Evolutionary conservation across 64 coral and sea anemone species (phyloP).

Genomic region (Catalaphyllia jardinei): DNA sequence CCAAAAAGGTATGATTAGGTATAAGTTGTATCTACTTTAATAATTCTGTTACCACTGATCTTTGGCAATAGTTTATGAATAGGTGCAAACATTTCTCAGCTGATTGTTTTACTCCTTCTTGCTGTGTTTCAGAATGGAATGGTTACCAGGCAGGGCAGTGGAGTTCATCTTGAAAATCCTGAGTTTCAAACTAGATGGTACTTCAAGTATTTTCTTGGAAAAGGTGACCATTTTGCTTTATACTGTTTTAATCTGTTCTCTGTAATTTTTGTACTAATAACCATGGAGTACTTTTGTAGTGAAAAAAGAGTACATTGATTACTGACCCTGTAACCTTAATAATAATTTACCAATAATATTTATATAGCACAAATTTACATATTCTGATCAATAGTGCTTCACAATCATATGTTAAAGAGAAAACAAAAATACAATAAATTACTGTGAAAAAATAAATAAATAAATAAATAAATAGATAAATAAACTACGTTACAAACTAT

Average conservation of each 20-base stretch:
- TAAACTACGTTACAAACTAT: too few species aligned
- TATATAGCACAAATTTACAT: too few species aligned
- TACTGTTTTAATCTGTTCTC: neutral
- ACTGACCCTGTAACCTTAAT: neutral
- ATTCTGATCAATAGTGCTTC: too few species aligned
- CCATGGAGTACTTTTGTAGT: neutral
- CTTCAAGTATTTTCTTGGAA: conserved; percentile 99
- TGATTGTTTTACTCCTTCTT: neutral
- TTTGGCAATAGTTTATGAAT: too few species aligned
- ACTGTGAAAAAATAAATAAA: too few species aligned
- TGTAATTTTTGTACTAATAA: neutral
- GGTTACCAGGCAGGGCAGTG: conserved; percentile 70
- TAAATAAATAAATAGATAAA: too few species aligned
- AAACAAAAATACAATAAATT: too few species aligned
- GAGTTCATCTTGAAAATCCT: conserved; percentile 95
- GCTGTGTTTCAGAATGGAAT: conserved; percentile 6
- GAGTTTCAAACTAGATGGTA: conserved; percentile 99
- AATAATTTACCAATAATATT: too few species aligned
- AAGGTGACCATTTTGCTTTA: conserved; percentile 48
- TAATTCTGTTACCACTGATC: too few species aligned
- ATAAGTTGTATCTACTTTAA: too few species aligned
- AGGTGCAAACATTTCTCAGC: neutral
- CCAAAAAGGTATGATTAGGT: too few species aligned
- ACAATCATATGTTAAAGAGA: too few species aligned
- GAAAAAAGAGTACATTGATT: neutral